Evolutionary conservation across 2,888 invertebrate species (phyloP).

Genomic region (Ochropleura leucogaster): DNA sequence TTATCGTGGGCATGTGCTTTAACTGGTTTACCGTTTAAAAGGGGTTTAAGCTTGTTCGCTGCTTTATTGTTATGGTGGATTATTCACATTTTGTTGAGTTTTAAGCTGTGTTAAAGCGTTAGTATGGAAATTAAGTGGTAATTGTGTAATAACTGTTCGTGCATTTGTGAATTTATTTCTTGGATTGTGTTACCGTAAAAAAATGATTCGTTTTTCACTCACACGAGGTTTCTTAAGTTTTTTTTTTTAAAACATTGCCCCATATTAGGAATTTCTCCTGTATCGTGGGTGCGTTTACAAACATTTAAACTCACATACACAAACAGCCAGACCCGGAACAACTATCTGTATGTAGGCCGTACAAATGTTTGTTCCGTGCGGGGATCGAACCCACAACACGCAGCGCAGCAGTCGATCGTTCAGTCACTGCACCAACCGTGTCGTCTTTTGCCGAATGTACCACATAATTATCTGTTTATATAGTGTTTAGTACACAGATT

Average conservation of each 20-base stretch:
- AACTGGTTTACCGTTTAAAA: conserved; percentile 32
- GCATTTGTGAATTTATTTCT: background rate
- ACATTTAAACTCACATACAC: too few species aligned
- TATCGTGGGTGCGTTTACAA: too few species aligned
- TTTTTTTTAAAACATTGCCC: too few species aligned
- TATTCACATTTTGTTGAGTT: conserved; percentile 23
- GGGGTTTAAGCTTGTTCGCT: conserved; percentile 19
- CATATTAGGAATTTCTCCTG: too few species aligned
- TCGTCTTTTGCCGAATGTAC: background rate
- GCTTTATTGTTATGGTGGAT: conserved; percentile 43
- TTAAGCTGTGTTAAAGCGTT: conserved; percentile 24
- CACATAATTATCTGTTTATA: background rate
- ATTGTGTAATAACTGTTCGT: background rate
- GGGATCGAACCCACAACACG: too few species aligned
- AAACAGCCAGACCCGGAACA: too few species aligned
- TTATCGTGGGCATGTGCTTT: conserved; percentile 25
- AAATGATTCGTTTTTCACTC: background rate
- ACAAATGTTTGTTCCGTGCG: too few species aligned
- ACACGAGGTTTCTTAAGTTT: background rate
- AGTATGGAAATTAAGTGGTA: conserved; percentile 5
- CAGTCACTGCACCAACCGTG: too few species aligned
- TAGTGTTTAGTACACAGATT: background rate
- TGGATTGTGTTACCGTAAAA: background rate
- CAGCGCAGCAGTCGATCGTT: too few species aligned
- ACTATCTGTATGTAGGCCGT: too few species aligned